Base-by-base conservation (phyloP, 2,888 invertebrate species). In the Tigriopus californicus region DNA sequence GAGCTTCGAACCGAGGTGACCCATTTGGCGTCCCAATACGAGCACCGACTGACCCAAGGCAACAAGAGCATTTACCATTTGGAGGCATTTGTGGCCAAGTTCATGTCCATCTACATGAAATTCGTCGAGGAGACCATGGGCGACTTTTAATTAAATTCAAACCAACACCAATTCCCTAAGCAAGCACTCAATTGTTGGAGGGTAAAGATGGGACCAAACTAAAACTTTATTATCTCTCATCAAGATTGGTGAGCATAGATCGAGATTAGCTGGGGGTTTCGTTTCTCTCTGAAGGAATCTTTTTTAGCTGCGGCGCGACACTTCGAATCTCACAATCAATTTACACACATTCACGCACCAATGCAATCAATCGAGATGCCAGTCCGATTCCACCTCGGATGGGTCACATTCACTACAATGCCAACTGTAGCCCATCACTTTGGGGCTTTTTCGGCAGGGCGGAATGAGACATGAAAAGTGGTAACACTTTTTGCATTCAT, bases 1-100 rank as follows among this genome's bases (percentile, higher is more conserved):
- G 79, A 83, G 51, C 76, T 97, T 67, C 91, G 90, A 73, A 80
- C 81, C 10, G 81, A 88, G 72, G 80, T 95, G 4, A 81, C 88
- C 0, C 80, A 82, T 63, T 76, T 82, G 67, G 97, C 97, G 11
- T 89, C 94, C 0, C 77, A 79, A 61, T 92, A 86, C 72, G 95
- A 98, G 70, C 90, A 95, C 69, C 80, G 89, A 65, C 83, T 95
- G 79, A 82, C 85, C 66, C 79, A 82, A 60, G 97, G 97, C 18
- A 87, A 85, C 66, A 97, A 97, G 72, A 80, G 85, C 22, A 94
- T 98, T 66, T 94, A 91, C 68, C 97, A 98, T 71, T 75, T 98
- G 58, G 98, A 98, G 73, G 94, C 94, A 2, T 98, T 98, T 75
- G 83, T 94, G 53, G 91, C 91, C 1, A 85, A 86, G 66, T 95